Percentiles rank a stretch among this genome's conserved stretches.
Conservation (phyloP, 2,888 invertebrate species). For the Prosapia bicincta region DNA sequence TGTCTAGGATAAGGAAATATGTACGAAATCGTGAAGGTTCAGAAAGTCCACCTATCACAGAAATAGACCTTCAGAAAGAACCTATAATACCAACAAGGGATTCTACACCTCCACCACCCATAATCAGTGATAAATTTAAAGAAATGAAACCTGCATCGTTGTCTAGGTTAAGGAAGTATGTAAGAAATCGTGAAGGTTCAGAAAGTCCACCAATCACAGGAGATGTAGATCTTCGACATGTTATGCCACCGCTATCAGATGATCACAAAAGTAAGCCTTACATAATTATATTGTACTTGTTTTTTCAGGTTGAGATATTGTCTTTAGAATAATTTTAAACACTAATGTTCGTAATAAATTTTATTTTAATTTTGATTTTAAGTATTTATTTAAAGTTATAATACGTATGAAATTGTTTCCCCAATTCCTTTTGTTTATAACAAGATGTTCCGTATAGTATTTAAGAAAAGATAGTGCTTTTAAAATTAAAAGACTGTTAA, state of each 20-base stretch:
- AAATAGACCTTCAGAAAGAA: neutral
- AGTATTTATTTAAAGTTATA: neutral
- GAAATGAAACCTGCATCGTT: constrained; percentile 56
- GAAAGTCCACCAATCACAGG: constrained; percentile 14
- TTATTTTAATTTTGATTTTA: constrained; percentile 4
- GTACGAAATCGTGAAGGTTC: constrained; percentile 33
- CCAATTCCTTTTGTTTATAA: neutral
- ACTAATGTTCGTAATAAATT: constrained; percentile 12
- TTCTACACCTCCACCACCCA: constrained; percentile 21
- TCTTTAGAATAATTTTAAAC: constrained; percentile 37
- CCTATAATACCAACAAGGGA: neutral
- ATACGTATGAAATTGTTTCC: neutral
- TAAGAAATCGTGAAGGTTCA: constrained; percentile 33
- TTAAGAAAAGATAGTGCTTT: too few relatives aligned
- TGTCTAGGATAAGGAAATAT: constrained; percentile 44
- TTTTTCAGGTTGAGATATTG: constrained; percentile 33
- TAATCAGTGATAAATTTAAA: constrained; percentile 48
- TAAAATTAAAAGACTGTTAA: too few relatives aligned
- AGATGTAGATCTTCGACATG: constrained; percentile 19
- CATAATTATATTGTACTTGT: constrained; percentile 38
- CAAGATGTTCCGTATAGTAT: too few relatives aligned
- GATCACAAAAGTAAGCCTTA: constrained; percentile 27
- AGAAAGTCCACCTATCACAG: constrained; percentile 12
- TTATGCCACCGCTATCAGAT: constrained; percentile 3
- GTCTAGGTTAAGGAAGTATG: constrained; percentile 42